These are phyloP conservation scores for Amphibalanus amphitrite DNA, from an alignment of 1,140 invertebrate species.

Conservation along the genomic window DNA sequence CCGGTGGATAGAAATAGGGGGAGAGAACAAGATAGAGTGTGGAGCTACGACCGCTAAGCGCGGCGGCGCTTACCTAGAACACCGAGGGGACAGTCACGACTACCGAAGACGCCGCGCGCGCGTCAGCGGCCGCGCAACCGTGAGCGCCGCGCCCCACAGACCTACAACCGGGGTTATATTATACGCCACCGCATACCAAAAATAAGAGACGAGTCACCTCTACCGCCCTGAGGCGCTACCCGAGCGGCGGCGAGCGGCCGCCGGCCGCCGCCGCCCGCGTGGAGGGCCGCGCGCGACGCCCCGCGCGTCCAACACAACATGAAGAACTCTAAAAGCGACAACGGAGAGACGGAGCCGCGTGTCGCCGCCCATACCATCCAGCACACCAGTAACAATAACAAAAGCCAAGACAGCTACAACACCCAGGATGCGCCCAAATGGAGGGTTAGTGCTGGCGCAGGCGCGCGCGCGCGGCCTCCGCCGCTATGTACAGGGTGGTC, in stretches of 20 bases:
- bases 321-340: not conserved
- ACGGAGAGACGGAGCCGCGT: not conserved
- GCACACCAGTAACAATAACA: conserved; percentile 1
- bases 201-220: not conserved
- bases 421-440: not conserved
- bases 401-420: not conserved
- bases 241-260: too few species aligned
- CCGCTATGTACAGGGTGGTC: not conserved
- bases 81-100: not conserved
- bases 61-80: not conserved
- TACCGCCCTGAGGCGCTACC: not conserved
- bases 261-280: not conserved
- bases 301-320: not conserved
- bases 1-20: too few species aligned
- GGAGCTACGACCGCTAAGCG: not conserved
- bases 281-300: not conserved
- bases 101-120: not conserved
- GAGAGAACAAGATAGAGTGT: not conserved
- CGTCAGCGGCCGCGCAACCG: not conserved
- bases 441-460: not conserved
- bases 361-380: not conserved
- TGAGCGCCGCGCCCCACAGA: not conserved
- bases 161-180: not conserved
- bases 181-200: not conserved
- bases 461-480: too few species aligned